These are phyloP conservation scores for Condylura cristata DNA, from an alignment of 2,113 vertebrate species.

Conservation along the genomic window DNA sequence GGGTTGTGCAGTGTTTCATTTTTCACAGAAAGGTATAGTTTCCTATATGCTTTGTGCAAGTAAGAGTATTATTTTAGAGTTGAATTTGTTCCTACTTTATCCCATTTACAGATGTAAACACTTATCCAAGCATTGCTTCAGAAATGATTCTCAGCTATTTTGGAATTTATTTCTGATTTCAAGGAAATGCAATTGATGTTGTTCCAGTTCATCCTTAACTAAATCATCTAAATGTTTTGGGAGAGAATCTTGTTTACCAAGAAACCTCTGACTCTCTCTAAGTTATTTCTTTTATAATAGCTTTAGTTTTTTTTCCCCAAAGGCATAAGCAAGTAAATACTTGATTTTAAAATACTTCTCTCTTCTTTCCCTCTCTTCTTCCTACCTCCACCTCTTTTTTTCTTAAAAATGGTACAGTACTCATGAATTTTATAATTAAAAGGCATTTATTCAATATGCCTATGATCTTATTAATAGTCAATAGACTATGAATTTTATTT, in stretches of 20 bases:
- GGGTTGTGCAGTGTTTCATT: background rate
- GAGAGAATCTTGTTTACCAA: slow-evolving; percentile 55
- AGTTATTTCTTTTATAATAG: slow-evolving; percentile 60
- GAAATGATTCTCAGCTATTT: slow-evolving; percentile 52
- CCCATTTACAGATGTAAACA: slow-evolving; percentile 23
- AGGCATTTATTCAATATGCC: background rate
- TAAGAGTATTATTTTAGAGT: slow-evolving; percentile 10
- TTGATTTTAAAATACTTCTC: slow-evolving; percentile 23
- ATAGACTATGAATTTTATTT: background rate
- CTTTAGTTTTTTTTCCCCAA: slow-evolving; percentile 41
- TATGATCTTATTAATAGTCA: background rate
- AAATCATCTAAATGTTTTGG: slow-evolving; percentile 63
- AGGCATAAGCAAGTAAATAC: slow-evolving; percentile 35
- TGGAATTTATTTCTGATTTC: slow-evolving; percentile 65
- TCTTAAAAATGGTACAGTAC: background rate
- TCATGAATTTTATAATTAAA: slow-evolving; percentile 14
- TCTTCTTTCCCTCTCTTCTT: background rate
- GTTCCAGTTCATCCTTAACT: slow-evolving; percentile 64
- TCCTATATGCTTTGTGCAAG: background rate
- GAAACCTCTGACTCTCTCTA: background rate
- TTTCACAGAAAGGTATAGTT: background rate
- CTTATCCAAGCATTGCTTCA: background rate
- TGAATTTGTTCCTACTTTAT: slow-evolving; percentile 19
- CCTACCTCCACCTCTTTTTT: background rate
- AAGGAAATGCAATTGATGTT: slow-evolving; percentile 57